Conservation (phyloP, 2,888 invertebrate species). For the Gastracanthus pulcherrimus region DNA sequence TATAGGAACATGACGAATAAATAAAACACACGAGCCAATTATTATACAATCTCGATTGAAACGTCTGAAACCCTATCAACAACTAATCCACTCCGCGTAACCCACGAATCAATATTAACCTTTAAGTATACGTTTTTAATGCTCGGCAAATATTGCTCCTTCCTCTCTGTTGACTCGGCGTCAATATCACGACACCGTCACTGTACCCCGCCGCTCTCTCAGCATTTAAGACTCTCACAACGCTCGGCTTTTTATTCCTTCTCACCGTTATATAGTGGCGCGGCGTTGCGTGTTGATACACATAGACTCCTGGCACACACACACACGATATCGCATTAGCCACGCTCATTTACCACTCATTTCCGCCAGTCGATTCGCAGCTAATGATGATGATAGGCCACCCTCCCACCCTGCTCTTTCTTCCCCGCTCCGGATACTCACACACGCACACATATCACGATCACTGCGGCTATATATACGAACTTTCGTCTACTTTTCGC, state of each 20-base stretch:
- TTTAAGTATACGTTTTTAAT: not conserved
- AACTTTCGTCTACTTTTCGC: not conserved
- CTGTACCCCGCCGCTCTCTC: not conserved
- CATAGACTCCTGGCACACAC: not conserved
- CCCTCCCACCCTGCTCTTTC: not conserved
- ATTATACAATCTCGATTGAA: too few species aligned
- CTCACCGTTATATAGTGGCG: not conserved
- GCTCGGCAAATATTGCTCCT: not conserved
- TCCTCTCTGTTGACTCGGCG: not conserved
- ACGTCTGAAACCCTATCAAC: too few species aligned
- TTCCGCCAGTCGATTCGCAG: slow-evolving; percentile 31
- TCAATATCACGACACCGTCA: not conserved
- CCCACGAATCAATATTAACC: not conserved
- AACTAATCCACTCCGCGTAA: not conserved
- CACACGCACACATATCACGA: too few species aligned
- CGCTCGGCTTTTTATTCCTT: not conserved
- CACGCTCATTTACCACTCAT: slow-evolving; percentile 27
- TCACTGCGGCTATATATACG: not conserved
- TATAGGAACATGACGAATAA: too few species aligned
- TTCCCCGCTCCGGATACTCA: too few species aligned
- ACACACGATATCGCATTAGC: slow-evolving; percentile 1
- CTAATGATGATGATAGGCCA: slow-evolving; percentile 31
- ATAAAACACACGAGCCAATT: too few species aligned
- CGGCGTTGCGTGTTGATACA: not conserved
- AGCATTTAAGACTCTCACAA: not conserved